A percentile compares a stretch with the other conserved stretches of the same genome.
phyloP scores from a whole-genome alignment of 2,797 vertebrate species.

The Hypotaenidia philippensis region DNA sequence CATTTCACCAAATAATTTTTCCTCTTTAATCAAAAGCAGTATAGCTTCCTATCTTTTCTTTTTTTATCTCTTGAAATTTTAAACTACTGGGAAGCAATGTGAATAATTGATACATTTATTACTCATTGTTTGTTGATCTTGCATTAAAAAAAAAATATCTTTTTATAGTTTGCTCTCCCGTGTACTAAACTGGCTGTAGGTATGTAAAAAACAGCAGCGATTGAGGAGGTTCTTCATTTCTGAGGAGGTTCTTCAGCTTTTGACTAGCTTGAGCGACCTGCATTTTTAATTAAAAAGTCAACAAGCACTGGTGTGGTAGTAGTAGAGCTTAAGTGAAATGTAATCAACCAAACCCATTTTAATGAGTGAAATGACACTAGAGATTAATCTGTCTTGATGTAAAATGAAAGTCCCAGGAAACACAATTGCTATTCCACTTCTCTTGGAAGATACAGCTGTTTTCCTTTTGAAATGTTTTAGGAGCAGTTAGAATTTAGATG shows the following conservation, averaged over 20 bases:
- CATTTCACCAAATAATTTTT: not conserved
- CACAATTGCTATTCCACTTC: not conserved
- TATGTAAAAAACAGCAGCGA: conserved; percentile 53
- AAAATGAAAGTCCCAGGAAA: not conserved
- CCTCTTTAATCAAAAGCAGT: not conserved
- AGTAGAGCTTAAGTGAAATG: not conserved
- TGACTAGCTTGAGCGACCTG: conserved; percentile 54
- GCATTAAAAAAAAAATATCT: conserved; percentile 62
- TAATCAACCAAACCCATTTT: conserved; percentile 2
- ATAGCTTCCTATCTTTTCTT: not conserved
- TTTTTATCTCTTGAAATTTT: conserved; percentile 29
- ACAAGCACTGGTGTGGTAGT: not conserved
- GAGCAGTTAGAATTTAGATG: not conserved
- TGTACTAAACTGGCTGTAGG: conserved; percentile 55
- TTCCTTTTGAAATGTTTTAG: not conserved
- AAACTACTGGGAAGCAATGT: conserved; percentile 66
- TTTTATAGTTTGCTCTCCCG: conserved; percentile 56
- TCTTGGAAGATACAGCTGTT: not conserved
- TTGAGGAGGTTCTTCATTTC: not conserved
- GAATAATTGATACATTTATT: conserved; percentile 79
- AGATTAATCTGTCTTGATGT: not conserved
- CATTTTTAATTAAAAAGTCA: conserved; percentile 67
- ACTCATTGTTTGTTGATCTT: conserved; percentile 68
- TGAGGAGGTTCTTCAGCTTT: not conserved
- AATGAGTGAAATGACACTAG: conserved; percentile 32